These are phyloP conservation scores for Austrolebias charrua DNA, from an alignment of 2,797 vertebrate genomes.

Conservation along the genomic window DNA sequence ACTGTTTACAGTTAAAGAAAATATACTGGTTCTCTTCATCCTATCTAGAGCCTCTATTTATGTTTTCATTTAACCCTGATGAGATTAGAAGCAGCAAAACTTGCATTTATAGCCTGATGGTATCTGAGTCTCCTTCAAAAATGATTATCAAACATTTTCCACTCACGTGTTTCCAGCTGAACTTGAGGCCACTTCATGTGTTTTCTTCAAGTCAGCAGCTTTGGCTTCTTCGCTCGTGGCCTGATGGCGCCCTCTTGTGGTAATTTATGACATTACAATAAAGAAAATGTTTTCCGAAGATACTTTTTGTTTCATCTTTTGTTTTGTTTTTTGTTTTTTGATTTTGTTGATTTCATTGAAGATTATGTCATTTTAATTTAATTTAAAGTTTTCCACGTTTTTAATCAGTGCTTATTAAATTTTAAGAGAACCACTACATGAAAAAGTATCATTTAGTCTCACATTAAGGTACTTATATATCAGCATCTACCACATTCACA, in stretches of 20 bases:
- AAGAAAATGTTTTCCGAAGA: not conserved
- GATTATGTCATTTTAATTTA: too few species aligned
- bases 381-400: too few species aligned
- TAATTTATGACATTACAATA: constrained; percentile 19
- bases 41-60: not conserved
- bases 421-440: too few species aligned
- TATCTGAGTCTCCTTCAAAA: not conserved
- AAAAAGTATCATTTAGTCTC: too few species aligned
- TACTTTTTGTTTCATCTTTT: too few species aligned
- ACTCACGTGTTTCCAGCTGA: not conserved
- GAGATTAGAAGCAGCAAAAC: constrained; percentile 6
- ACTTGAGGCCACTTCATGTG: not conserved
- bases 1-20: too few species aligned
- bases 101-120: not conserved
- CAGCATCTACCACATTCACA: too few species aligned
- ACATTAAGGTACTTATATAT: too few species aligned
- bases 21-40: not conserved
- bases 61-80: not conserved
- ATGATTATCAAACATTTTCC: not conserved
- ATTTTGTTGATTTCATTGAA: too few species aligned
- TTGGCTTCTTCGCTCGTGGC: not conserved
- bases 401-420: too few species aligned
- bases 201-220: not conserved
- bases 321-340: not conserved
- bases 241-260: constrained; percentile 52